These are phyloP conservation scores for Papilio dardanus DNA, from an alignment of 1,140 invertebrate species.

Conservation along the genomic window DNA sequence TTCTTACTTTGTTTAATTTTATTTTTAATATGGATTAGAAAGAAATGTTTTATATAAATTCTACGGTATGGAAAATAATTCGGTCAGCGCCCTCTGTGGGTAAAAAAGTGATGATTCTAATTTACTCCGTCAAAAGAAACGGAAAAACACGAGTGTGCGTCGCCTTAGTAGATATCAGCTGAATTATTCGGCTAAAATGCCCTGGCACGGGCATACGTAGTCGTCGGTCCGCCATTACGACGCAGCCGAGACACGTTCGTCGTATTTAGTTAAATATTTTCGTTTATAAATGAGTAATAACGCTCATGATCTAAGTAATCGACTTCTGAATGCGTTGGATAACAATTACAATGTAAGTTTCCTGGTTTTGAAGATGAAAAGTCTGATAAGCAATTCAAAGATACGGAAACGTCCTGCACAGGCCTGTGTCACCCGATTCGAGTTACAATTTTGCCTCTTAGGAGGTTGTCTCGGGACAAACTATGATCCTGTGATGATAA, in stretches of 20 bases:
- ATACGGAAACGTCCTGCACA: conserved; percentile 77
- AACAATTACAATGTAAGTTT: conserved; percentile 83
- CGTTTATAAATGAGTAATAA: conserved; percentile 83
- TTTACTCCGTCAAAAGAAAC: conserved; percentile 79
- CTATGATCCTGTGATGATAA: conserved; percentile 49
- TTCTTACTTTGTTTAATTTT: not conserved
- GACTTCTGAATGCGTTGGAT: conserved; percentile 83
- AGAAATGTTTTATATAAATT: conserved; percentile 1
- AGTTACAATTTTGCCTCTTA: conserved; percentile 71
- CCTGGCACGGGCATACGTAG: conserved; percentile 83
- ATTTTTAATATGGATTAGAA: not conserved
- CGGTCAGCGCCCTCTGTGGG: conserved; percentile 54
- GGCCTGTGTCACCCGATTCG: conserved; percentile 79
- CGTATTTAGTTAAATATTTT: conserved; percentile 83
- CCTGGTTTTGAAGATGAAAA: conserved; percentile 72
- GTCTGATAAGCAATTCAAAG: conserved; percentile 66
- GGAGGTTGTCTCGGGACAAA: conserved; percentile 62
- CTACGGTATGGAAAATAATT: not conserved
- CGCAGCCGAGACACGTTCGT: conserved; percentile 83
- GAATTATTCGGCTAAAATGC: conserved; percentile 83
- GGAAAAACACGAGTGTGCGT: conserved; percentile 82
- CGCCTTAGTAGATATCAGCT: conserved; percentile 83
- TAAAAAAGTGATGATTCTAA: conserved; percentile 47
- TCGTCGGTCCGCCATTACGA: conserved; percentile 83
- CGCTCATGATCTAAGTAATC: conserved; percentile 83